Percentiles rank a stretch among this genome's conserved stretches.
phyloP scores from a whole-genome alignment of 2,888 invertebrate species.

The Orchestes rusci region DNA sequence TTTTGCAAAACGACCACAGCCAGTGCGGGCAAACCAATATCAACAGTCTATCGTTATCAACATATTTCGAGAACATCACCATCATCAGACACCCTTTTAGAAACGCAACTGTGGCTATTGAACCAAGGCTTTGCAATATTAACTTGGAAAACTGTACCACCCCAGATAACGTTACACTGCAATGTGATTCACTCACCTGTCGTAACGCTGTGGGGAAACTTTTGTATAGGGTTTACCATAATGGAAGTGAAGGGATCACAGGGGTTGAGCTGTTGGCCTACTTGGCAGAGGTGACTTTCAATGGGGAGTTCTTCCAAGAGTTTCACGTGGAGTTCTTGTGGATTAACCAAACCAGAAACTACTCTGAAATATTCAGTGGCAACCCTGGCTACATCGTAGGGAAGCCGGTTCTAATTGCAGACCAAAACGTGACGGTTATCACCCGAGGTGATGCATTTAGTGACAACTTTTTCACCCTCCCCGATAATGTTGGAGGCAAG shows the following conservation, averaged over 20 bases:
- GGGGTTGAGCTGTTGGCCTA: slow-evolving; percentile 35
- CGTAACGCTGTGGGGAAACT: slow-evolving; percentile 36
- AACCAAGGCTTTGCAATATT: slow-evolving; percentile 35
- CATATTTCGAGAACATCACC: slow-evolving; percentile 37
- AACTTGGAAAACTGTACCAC: slow-evolving; percentile 32
- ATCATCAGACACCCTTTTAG: too few relatives aligned
- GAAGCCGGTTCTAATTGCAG: slow-evolving; percentile 51
- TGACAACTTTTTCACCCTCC: slow-evolving; percentile 39
- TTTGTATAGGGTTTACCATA: slow-evolving; percentile 41
- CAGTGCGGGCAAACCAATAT: slow-evolving; percentile 41
- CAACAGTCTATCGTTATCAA: slow-evolving; percentile 35
- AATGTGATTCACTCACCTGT: slow-evolving; percentile 32
- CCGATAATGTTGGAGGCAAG: slow-evolving; percentile 43
- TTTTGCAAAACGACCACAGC: slow-evolving; percentile 43
- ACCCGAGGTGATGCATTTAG: slow-evolving; percentile 27
- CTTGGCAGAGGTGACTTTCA: neutral
- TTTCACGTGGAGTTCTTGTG: slow-evolving; percentile 38
- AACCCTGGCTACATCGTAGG: slow-evolving; percentile 68
- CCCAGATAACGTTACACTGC: slow-evolving; percentile 26
- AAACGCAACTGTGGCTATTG: slow-evolving; percentile 37
- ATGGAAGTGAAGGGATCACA: slow-evolving; percentile 44
- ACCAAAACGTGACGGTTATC: slow-evolving; percentile 28
- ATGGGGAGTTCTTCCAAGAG: slow-evolving; percentile 30
- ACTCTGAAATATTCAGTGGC: slow-evolving; percentile 52
- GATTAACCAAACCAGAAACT: slow-evolving; percentile 35